Evolutionary conservation across 2,888 invertebrate species (phyloP).

Genomic region (Lithodes maja): DNA sequence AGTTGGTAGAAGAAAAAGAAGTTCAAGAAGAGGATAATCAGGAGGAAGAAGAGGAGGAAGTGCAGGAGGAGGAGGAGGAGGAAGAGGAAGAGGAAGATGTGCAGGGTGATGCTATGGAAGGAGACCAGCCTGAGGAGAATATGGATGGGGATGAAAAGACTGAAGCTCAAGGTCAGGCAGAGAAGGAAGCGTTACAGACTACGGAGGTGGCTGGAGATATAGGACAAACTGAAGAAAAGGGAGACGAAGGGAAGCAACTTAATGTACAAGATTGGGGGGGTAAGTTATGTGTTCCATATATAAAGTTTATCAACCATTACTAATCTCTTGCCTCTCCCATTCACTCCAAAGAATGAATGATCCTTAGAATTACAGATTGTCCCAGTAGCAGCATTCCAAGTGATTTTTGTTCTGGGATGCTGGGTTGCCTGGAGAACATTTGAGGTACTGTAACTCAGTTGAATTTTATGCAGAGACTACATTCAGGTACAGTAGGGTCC

Average conservation of each 20-base stretch:
- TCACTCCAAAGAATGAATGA: too few species aligned
- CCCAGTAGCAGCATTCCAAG: too few species aligned
- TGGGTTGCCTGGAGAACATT: too few species aligned
- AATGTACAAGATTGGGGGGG: conserved; percentile 1
- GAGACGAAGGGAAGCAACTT: background rate
- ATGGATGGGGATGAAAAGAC: conserved; percentile 1
- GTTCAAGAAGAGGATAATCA: conserved; percentile 72
- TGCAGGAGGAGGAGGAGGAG: background rate
- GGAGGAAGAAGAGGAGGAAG: background rate
- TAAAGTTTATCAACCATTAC: too few species aligned
- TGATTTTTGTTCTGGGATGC: too few species aligned
- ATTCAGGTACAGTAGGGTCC: too few species aligned
- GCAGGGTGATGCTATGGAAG: background rate
- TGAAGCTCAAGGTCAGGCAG: background rate
- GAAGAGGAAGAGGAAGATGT: background rate
- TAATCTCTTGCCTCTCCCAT: too few species aligned
- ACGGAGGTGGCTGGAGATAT: background rate
- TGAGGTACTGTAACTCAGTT: too few species aligned
- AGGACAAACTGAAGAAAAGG: background rate
- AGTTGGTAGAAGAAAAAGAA: conserved; percentile 34
- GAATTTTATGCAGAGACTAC: too few species aligned
- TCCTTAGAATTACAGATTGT: too few species aligned
- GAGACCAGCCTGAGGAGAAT: background rate
- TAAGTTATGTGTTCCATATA: background rate
- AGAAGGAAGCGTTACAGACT: background rate